phyloP scores from a whole-genome alignment of 2,797 vertebrate genomes.

The Rhadinocentrus ornatus region DNA sequence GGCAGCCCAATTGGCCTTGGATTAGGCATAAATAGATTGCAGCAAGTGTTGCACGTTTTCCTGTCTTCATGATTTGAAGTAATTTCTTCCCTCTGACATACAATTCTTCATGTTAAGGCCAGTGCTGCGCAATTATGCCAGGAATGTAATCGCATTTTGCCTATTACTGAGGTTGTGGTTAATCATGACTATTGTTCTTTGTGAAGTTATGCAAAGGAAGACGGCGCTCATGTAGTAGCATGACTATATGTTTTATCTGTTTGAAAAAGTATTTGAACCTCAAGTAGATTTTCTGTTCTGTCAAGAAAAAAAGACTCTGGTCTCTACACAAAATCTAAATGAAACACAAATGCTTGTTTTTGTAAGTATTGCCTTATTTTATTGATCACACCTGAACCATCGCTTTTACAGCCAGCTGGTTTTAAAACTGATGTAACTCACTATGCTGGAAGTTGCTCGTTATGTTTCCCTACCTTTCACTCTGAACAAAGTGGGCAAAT shows the following conservation, averaged over 20 bases:
- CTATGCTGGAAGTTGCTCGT: background rate
- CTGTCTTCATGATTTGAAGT: conserved; percentile 42
- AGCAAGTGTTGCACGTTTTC: conserved; percentile 38
- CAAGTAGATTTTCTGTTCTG: background rate
- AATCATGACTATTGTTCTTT: conserved; percentile 32
- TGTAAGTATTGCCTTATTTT: background rate
- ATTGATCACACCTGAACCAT: background rate
- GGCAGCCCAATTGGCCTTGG: conserved; percentile 47
- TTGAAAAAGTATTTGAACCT: conserved; percentile 15
- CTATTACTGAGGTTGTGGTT: conserved; percentile 27
- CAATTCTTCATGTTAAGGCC: conserved; percentile 50
- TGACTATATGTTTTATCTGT: background rate
- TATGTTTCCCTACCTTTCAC: background rate
- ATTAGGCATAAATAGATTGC: conserved; percentile 44
- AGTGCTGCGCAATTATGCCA: conserved; percentile 36
- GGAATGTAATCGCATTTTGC: conserved; percentile 37
- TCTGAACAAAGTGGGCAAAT: too few species aligned
- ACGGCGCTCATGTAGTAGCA: background rate
- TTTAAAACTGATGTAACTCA: background rate
- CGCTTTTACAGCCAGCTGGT: background rate
- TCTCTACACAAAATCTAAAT: background rate
- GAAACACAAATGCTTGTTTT: background rate
- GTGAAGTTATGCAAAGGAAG: conserved; percentile 18
- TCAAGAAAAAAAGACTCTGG: background rate
- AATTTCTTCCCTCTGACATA: conserved; percentile 43